phyloP scores from a whole-genome alignment of 2,113 vertebrate species.

The Amphilophus citrinellus region DNA sequence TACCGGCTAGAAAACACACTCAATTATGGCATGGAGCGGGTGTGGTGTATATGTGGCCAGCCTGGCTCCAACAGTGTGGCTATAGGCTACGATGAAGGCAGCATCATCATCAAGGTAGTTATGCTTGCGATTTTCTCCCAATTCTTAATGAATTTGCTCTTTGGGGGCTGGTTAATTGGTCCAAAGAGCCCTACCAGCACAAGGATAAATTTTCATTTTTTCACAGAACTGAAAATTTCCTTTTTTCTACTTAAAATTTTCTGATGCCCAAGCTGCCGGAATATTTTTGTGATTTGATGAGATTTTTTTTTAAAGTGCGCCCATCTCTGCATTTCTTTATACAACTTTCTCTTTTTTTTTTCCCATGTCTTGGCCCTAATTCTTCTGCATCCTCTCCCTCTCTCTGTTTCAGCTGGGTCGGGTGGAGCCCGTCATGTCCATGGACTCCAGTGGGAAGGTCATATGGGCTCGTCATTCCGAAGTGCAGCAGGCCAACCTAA shows the following conservation, averaged over 20 bases:
- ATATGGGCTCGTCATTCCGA: slow-evolving; percentile 99
- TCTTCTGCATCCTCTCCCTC: not conserved
- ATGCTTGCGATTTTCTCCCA: not conserved
- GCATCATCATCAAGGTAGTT: slow-evolving; percentile 97
- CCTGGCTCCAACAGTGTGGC: slow-evolving; percentile 97
- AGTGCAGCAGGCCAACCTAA: slow-evolving; percentile 97
- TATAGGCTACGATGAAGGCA: slow-evolving; percentile 96
- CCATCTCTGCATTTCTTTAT: not conserved
- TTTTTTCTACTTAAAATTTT: too few relatives aligned
- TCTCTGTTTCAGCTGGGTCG: slow-evolving; percentile 87
- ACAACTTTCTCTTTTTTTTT: not conserved
- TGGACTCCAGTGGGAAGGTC: slow-evolving; percentile 98
- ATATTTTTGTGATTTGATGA: too few relatives aligned
- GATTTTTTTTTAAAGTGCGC: not conserved
- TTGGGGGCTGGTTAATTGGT: not conserved
- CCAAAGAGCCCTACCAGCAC: too few relatives aligned
- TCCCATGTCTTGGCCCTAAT: not conserved
- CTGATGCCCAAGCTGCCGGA: too few relatives aligned
- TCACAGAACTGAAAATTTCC: too few relatives aligned
- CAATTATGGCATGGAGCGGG: slow-evolving; percentile 98
- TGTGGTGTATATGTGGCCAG: slow-evolving; percentile 96
- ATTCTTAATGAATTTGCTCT: not conserved
- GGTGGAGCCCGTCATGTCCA: slow-evolving; percentile 99
- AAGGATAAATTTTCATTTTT: too few relatives aligned
- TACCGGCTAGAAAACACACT: slow-evolving; percentile 96